These are phyloP conservation scores for Megaceryle torquata DNA, from an alignment of 2,113 vertebrate genomes.

Conservation along the genomic window DNA sequence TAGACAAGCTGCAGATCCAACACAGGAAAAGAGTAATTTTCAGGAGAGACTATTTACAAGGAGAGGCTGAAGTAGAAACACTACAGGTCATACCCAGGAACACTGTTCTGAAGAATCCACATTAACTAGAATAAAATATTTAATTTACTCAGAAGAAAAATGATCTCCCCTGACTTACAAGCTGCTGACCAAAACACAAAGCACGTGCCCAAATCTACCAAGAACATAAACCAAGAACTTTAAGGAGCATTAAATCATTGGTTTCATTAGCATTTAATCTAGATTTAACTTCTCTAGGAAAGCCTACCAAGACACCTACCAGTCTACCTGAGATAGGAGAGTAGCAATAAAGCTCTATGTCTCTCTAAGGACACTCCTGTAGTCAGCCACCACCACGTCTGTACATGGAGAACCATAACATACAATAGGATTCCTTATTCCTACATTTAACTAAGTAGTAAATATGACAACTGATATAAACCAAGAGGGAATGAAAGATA, in stretches of 20 bases:
- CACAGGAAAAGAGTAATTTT: background rate
- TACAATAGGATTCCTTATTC: background rate
- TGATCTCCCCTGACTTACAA: background rate
- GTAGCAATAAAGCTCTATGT: background rate
- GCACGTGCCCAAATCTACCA: background rate
- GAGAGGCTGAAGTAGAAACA: background rate
- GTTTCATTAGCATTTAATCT: background rate
- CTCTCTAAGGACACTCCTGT: background rate
- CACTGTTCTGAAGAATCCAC: background rate
- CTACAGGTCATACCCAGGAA: background rate
- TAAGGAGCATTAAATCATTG: background rate
- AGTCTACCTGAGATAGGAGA: background rate
- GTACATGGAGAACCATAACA: background rate
- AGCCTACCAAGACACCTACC: background rate
- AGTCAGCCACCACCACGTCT: background rate
- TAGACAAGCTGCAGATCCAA: background rate
- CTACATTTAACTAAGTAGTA: background rate
- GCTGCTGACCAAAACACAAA: background rate
- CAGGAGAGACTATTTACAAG: background rate
- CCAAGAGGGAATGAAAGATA: background rate
- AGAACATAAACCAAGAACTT: background rate
- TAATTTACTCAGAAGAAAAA: background rate
- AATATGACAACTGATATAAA: background rate
- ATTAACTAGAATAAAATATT: background rate
- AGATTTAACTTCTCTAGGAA: background rate